Percentiles rank a stretch among this genome's conserved stretches.
Evolutionary conservation across 2,113 vertebrate species (phyloP).

Genomic region (Rhegmatorhina hoffmannsi): DNA sequence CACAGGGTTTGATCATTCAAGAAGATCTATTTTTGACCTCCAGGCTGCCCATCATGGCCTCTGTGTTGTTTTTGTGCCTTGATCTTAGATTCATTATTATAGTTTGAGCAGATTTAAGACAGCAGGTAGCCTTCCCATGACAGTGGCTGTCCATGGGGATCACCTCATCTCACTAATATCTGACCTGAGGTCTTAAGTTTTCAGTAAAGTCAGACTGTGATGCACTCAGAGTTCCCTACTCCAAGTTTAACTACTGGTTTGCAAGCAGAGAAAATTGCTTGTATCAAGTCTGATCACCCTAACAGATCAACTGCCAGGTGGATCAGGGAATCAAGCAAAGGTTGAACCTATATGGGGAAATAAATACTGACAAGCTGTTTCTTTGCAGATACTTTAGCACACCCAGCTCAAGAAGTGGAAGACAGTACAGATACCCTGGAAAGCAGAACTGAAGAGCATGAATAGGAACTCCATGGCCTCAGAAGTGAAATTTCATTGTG

Average conservation of each 20-base stretch:
- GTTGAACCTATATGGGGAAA: background rate
- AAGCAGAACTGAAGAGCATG: conserved; percentile 58
- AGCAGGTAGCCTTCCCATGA: background rate
- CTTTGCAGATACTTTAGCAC: conserved; percentile 53
- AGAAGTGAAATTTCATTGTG: conserved; percentile 50
- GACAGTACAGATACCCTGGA: conserved; percentile 51
- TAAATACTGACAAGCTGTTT: background rate
- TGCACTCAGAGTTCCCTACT: background rate
- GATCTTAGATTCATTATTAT: background rate
- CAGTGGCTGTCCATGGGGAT: background rate
- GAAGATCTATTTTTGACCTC: background rate
- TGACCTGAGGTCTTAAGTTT: background rate
- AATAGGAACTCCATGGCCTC: conserved; percentile 34
- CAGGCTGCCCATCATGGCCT: background rate
- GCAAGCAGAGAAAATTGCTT: background rate
- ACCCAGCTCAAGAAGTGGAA: conserved; percentile 46
- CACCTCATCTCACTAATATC: background rate
- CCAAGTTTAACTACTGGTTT: background rate
- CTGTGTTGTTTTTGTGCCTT: background rate
- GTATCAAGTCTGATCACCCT: background rate
- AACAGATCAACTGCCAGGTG: background rate
- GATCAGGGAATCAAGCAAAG: background rate
- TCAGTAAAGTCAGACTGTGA: background rate
- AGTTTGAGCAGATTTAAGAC: background rate
- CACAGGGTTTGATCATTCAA: background rate